phyloP scores from a whole-genome alignment of 2,888 invertebrate genomes.

The Drosophila tanythrix region DNA sequence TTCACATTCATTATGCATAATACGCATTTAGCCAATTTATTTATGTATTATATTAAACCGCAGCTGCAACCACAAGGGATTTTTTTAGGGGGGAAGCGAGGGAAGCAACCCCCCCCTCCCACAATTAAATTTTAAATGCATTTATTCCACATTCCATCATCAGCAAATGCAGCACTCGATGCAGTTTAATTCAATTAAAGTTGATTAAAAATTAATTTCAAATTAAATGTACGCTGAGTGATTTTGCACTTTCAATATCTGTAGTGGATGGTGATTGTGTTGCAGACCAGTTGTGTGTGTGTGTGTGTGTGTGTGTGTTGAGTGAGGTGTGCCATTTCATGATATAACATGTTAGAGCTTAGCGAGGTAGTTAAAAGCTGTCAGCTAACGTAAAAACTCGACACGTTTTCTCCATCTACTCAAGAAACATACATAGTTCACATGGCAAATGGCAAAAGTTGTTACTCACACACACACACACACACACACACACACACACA shows the following conservation, averaged over 20 bases:
- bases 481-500: conserved; percentile 15
- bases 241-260: conserved; percentile 49
- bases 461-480: conserved; percentile 4
- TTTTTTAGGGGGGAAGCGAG: neutral
- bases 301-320: neutral
- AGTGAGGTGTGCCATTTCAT: conserved; percentile 19
- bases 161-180: conserved; percentile 25
- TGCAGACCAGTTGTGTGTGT: neutral
- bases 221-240: conserved; percentile 73
- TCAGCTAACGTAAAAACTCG: conserved; percentile 43
- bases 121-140: conserved; percentile 8
- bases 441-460: conserved; percentile 61
- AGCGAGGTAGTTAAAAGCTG: conserved; percentile 45
- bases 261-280: neutral
- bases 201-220: conserved; percentile 76
- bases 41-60: conserved; percentile 52
- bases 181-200: conserved; percentile 71
- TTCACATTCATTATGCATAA: conserved; percentile 58
- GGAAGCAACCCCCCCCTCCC: too few species aligned
- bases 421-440: conserved; percentile 16
- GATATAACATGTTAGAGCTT: conserved; percentile 50
- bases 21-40: conserved; percentile 69
- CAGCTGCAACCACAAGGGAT: conserved; percentile 21
- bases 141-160: conserved; percentile 2
- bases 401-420: conserved; percentile 24